A percentile compares a stretch with the other conserved stretches of the same genome.
Conservation (phyloP, 2,113 vertebrate species). For the Felis catus region DNA sequence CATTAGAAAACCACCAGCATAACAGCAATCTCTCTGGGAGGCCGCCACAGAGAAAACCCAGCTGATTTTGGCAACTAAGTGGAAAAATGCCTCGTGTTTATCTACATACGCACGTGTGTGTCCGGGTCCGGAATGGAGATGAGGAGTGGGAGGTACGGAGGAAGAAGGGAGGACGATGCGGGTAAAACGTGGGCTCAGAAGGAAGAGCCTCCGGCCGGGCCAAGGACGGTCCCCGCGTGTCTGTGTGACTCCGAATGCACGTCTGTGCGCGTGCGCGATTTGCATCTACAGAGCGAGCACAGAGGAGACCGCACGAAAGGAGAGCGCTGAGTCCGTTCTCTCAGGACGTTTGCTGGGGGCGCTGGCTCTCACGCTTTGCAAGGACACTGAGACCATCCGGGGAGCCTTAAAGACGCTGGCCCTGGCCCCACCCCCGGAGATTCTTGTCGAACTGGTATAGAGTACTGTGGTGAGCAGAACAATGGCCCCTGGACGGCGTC, state of each 20-base stretch:
- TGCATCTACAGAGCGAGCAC: fast-evolving
- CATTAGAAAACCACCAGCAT: slow-evolving; percentile 33
- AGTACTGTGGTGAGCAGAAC: not conserved
- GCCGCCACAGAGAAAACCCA: slow-evolving; percentile 50
- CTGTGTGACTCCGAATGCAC: too few species aligned
- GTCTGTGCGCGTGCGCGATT: not conserved
- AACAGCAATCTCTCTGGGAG: slow-evolving; percentile 34
- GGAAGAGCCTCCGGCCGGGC: not conserved
- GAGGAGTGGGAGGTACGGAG: not conserved
- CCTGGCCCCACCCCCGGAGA: not conserved
- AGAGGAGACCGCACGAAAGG: fast-evolving
- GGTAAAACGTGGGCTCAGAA: not conserved
- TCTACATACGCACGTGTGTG: not conserved
- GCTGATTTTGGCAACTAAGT: slow-evolving; percentile 43
- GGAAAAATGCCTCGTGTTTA: slow-evolving; percentile 24
- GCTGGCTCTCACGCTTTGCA: not conserved
- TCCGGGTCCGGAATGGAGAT: not conserved
- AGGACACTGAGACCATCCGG: not conserved
- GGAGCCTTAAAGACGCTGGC: not conserved
- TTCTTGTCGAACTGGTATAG: not conserved
- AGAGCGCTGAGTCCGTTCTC: not conserved
- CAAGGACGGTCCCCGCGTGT: not conserved
- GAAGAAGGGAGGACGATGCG: not conserved
- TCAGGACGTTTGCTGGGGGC: not conserved
- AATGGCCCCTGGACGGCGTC: not conserved